A percentile compares a stretch with the other conserved stretches of the same genome.
Conservation (phyloP, 2,797 vertebrate genomes). For the Ispidina picta region DNA sequence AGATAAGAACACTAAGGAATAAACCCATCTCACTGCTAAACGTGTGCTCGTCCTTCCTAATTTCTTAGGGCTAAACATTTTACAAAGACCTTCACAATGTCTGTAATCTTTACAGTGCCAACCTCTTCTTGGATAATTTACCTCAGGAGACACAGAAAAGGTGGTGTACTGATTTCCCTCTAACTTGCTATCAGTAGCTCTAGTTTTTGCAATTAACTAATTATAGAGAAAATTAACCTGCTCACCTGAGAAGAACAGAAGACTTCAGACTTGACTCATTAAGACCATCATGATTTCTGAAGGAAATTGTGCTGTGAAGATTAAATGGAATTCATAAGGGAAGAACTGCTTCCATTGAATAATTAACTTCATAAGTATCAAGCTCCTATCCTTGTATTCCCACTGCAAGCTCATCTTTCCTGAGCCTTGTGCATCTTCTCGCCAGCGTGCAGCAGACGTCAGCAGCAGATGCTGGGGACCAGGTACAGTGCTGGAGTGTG, state of each 20-base stretch:
- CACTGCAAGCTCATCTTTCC: neutral
- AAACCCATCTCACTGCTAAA: neutral
- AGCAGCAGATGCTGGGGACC: neutral
- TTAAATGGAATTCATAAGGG: neutral
- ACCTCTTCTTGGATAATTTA: neutral
- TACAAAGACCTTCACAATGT: neutral
- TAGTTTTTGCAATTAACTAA: slow-evolving; percentile 50
- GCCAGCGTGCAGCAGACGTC: neutral
- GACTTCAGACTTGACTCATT: slow-evolving; percentile 50
- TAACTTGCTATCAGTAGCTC: neutral
- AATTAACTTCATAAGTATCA: slow-evolving; percentile 24
- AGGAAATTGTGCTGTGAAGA: slow-evolving; percentile 6
- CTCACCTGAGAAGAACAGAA: slow-evolving; percentile 40
- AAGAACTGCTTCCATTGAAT: slow-evolving; percentile 11
- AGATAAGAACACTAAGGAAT: neutral
- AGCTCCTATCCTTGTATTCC: neutral
- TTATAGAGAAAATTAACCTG: slow-evolving; percentile 60
- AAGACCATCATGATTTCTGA: slow-evolving; percentile 11
- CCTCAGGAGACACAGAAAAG: neutral
- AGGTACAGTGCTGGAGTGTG: neutral
- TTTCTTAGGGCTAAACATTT: neutral
- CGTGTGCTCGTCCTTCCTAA: neutral
- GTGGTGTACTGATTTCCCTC: neutral
- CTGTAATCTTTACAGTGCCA: neutral
- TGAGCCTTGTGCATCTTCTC: neutral